A percentile compares a stretch with the other conserved stretches of the same genome.
These are phyloP conservation scores for Blastobasis lacticolella DNA, from an alignment of 2,888 invertebrate species.

Conservation along the genomic window DNA sequence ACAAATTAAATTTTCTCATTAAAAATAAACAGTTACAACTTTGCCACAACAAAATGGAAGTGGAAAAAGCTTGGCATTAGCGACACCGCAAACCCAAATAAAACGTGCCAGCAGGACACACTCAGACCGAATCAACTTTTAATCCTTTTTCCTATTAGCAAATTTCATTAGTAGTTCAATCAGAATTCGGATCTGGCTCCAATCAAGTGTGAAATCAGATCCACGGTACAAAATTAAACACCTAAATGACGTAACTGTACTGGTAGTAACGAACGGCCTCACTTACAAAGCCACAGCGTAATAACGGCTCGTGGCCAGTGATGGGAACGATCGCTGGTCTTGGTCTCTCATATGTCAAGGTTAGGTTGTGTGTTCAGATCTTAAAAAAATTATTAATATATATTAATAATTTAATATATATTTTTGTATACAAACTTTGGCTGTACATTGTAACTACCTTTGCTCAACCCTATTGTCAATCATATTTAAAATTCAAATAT, in stretches of 20 bases:
- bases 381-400: too few species aligned
- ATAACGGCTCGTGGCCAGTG: slow-evolving; percentile 23
- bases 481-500: too few species aligned
- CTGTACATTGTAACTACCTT: too few species aligned
- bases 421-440: too few species aligned
- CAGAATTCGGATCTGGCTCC: slow-evolving; percentile 11
- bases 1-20: too few species aligned
- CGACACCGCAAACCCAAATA: too few species aligned
- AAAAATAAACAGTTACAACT: background rate
- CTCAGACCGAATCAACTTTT: too few species aligned
- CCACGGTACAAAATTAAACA: slow-evolving; percentile 40
- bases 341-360: too few species aligned
- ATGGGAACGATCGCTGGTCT: background rate
- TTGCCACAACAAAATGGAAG: background rate
- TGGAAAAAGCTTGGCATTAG: background rate
- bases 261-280: slow-evolving; percentile 26
- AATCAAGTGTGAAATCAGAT: slow-evolving; percentile 57
- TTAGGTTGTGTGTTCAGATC: too few species aligned
- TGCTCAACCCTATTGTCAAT: too few species aligned
- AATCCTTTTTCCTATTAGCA: background rate
- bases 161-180: slow-evolving; percentile 2
- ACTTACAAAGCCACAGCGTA: slow-evolving; percentile 18
- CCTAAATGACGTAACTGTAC: slow-evolving; percentile 31
- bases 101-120: too few species aligned
- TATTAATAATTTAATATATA: too few species aligned